A percentile compares a stretch with the other conserved stretches of the same genome.
Evolutionary conservation across 2,113 vertebrate species (phyloP).

Genomic region (Onychostoma macrolepis): DNA sequence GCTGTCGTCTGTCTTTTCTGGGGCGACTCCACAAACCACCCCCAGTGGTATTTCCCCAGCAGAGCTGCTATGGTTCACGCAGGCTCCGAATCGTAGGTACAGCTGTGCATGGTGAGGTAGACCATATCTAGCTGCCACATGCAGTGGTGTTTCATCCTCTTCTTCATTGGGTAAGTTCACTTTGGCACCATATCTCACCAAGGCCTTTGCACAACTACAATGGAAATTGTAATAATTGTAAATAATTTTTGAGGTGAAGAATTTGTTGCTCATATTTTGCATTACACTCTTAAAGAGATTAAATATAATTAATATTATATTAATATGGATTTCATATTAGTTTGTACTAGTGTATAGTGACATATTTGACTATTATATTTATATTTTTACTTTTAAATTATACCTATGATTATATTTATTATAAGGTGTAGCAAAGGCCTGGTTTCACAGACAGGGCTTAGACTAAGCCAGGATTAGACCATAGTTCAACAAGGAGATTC

Average conservation of each 20-base stretch:
- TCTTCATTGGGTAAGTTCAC: constrained; percentile 64
- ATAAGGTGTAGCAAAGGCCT: not conserved
- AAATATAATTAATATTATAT: not conserved
- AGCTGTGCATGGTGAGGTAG: constrained; percentile 72
- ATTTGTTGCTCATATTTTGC: no score
- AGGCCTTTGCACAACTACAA: constrained; percentile 75
- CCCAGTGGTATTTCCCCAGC: constrained; percentile 71
- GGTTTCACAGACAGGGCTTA: no score
- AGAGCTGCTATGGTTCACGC: constrained; percentile 56
- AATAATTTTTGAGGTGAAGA: not conserved
- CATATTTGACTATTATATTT: not conserved
- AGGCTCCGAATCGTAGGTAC: constrained; percentile 68
- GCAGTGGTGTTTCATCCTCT: constrained; percentile 67
- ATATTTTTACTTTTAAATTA: not conserved
- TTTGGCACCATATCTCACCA: constrained; percentile 71
- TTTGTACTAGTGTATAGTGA: not conserved
- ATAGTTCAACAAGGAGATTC: no score
- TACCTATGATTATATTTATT: not conserved
- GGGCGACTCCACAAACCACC: constrained; percentile 58
- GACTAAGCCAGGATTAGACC: no score
- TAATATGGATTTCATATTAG: not conserved
- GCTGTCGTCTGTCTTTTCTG: not conserved
- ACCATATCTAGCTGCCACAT: constrained; percentile 70
- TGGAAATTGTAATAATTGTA: not conserved
- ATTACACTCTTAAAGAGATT: not conserved